Evolutionary conservation across 2,113 vertebrate genomes (phyloP), one percentile per base, ranked within the genome.

Genomic region (Paramisgurnus dabryanus): DNA sequence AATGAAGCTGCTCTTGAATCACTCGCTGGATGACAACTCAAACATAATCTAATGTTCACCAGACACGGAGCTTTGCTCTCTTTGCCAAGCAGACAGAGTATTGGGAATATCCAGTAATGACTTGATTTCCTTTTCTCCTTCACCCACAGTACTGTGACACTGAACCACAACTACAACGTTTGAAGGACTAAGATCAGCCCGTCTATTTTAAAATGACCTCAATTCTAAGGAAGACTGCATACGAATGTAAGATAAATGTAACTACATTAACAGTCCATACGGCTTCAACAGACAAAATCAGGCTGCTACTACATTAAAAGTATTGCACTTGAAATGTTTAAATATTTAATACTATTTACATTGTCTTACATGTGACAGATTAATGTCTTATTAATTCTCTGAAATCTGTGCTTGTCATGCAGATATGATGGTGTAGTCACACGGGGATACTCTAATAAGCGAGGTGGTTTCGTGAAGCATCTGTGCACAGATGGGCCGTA

Each of bases 151-250:
- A 83, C 88, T 90, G 87, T 91, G 84, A 89, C 85, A 83, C 86
- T 90, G 90, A 91, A 89, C 90, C 83, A 89, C 79, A 91, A 89
- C 84, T 85, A 87, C 79, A 80, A 88, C 81, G 84, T 90, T 87
- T 90, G 86, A 83, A 82, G 88, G 83, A 87, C 82, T 82, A 70
- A 67, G 83, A 81, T 86, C 65, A 81, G 27, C 3, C 34, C 41
- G 58, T 81, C 90, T 92, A 92, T 92, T 91, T 87, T 88, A 89
- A 87, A 86, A 85, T 88, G 89, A 90, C 91, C 91, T 86, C 89
- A 86, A 89, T 92, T 87, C 86, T 72, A 84, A 91, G 87, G 88
- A 86, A 89, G 85, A 86, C 81, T n/a, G n/a, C n/a, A 0, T 22
- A 22, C 22, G 22, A 22, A 22, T 22, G 22, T 22, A 22, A 22